Conservation (phyloP, 2,113 vertebrate genomes). For the Tylochromis polylepis region DNA sequence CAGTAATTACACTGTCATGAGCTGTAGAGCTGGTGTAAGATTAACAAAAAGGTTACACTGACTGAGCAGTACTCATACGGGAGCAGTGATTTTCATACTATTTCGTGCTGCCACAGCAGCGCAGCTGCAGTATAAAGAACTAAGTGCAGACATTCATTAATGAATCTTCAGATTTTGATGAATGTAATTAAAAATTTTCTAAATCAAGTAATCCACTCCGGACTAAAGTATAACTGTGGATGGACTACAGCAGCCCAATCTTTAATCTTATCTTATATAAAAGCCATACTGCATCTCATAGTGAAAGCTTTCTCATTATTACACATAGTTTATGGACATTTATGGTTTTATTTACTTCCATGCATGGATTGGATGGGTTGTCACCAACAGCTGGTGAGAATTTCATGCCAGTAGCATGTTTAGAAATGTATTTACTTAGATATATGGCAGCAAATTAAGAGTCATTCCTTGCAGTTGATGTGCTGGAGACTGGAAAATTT, state of each 20-base stretch:
- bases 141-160: neutral
- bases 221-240: neutral
- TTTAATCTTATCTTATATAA: neutral
- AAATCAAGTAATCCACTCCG: neutral
- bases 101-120: neutral
- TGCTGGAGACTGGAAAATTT: neutral
- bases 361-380: neutral
- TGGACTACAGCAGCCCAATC: neutral
- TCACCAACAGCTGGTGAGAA: neutral
- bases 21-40: neutral
- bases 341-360: neutral
- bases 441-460: neutral
- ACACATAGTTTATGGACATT: neutral
- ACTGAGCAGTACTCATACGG: neutral
- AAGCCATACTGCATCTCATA: neutral
- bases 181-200: neutral
- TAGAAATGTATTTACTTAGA: neutral
- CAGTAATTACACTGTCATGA: neutral
- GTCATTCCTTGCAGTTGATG: neutral
- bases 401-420: neutral
- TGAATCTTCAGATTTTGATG: neutral
- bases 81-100: neutral
- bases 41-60: neutral
- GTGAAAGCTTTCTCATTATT: neutral
- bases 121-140: neutral